A percentile compares a stretch with the other conserved stretches of the same genome.
These are phyloP conservation scores for Athetis lepigone DNA, from an alignment of 2,888 invertebrate species.

Conservation along the genomic window DNA sequence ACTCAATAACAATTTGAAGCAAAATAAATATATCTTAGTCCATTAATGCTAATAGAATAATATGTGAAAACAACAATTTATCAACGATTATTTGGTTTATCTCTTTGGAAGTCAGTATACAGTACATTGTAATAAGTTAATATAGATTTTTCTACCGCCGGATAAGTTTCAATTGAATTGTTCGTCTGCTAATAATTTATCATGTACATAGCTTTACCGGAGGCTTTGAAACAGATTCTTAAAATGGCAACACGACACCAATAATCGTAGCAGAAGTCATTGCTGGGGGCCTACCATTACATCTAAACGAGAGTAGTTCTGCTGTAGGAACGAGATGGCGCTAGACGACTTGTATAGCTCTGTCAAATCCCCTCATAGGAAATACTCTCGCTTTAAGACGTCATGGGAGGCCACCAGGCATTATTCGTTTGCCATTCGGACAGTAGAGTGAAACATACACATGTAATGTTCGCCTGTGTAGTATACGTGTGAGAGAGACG, in stretches of 20 bases:
- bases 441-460: background rate
- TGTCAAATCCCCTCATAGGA: too few relatives aligned
- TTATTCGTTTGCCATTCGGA: background rate
- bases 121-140: background rate
- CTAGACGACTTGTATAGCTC: too few relatives aligned
- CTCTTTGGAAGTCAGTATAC: slow-evolving; percentile 42
- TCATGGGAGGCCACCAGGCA: too few relatives aligned
- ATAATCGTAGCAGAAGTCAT: background rate
- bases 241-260: slow-evolving; percentile 5
- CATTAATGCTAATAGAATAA: slow-evolving; percentile 40
- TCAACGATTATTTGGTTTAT: slow-evolving; percentile 33
- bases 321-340: too few relatives aligned
- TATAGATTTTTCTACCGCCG: background rate
- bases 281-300: too few relatives aligned
- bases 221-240: slow-evolving; percentile 13
- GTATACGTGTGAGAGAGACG: slow-evolving; percentile 33
- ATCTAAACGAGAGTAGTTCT: too few relatives aligned
- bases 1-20: slow-evolving; percentile 33
- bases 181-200: background rate
- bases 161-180: background rate
- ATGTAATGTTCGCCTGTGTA: slow-evolving; percentile 5
- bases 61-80: slow-evolving; percentile 35
- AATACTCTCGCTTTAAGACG: too few relatives aligned
- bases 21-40: slow-evolving; percentile 26
- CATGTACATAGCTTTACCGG: background rate